Evolutionary conservation across 2,113 vertebrate species (phyloP), one percentile per base, ranked within the genome.

Genomic region (Pteruthius melanotis): DNA sequence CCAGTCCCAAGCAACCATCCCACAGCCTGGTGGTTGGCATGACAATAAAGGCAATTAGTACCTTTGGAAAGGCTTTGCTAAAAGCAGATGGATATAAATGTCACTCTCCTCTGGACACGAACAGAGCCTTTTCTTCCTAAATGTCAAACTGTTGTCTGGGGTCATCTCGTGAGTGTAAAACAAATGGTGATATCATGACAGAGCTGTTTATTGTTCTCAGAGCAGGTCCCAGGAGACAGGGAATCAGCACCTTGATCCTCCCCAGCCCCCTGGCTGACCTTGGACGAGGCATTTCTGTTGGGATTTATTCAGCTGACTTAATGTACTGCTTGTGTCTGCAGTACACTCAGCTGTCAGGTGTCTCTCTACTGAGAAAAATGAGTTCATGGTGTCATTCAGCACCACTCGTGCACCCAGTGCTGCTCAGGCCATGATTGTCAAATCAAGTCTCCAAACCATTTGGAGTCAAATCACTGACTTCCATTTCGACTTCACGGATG

Each of bases 1-100:
- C n/a, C 63, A 91, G 57, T 21, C 2, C 4, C 79, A 83, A 66
- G 54, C 77, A 91, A 72, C 85, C 56, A 54, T 27, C 70, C 60
- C 83, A 52, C 15, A 57, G 83, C 31, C 59, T 39, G 28, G 18
- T 49, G 70, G 87, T 79, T 85, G 87, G 87, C 87, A 95, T 95
- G 95, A 91, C 89, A 90, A 88, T 94, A 77, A 91, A 81, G 75
- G 66, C 79, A 94, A 94, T 96, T 91, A 90, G 50, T 78, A 93
- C 66, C 78, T 90, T 80, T 90, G 66, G 63, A 87, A 64, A 94
- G 59, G 44, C 33, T 6, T 52, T 56, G 75, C 75, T 94, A 92
- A 95, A 90, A 83, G 79, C 93, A 90, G 76, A 94, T 71, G 39
- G 71, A 86, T 90, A 70, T n/a, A 92, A 90, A 93, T 52, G 82